phyloP scores from a whole-genome alignment of 2,113 vertebrate genomes.

The Acrocephalus arundinaceus region DNA sequence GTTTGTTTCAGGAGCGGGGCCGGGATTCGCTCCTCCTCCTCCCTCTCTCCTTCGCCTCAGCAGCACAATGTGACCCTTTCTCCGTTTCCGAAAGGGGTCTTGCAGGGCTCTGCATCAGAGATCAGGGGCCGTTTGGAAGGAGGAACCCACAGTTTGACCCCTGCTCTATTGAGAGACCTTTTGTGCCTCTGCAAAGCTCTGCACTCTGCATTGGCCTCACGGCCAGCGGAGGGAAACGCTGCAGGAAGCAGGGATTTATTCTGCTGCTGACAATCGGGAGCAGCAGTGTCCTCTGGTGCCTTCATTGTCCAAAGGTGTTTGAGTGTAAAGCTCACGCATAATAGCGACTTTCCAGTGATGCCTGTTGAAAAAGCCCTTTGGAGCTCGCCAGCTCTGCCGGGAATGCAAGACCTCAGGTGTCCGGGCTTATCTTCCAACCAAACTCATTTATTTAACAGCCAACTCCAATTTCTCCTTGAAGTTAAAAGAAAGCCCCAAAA shows the following conservation, averaged over 20 bases:
- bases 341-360: slow-evolving; percentile 19
- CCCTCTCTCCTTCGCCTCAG: background rate
- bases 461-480: background rate
- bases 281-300: slow-evolving; percentile 57
- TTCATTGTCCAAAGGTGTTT: slow-evolving; percentile 69
- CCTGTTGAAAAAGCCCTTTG: slow-evolving; percentile 31
- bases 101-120: slow-evolving; percentile 7
- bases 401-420: slow-evolving; percentile 61
- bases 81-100: background rate
- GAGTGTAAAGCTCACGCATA: slow-evolving; percentile 58
- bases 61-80: slow-evolving; percentile 2
- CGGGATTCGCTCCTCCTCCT: slow-evolving; percentile 12
- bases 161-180: slow-evolving; percentile 41
- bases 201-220: background rate
- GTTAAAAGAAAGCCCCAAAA: slow-evolving; percentile 44
- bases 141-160: slow-evolving; percentile 6
- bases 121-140: background rate
- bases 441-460: slow-evolving; percentile 48
- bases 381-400: slow-evolving; percentile 11
- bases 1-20: background rate
- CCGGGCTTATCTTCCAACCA: slow-evolving; percentile 23
- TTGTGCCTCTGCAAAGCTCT: slow-evolving; percentile 39
- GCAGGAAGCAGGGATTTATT: slow-evolving; percentile 41
- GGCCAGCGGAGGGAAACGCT: background rate
- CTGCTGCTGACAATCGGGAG: slow-evolving; percentile 1